A percentile compares a stretch with the other conserved stretches of the same genome.
These are phyloP conservation scores for Mustela nigripes DNA, from an alignment of 2,113 vertebrate species.

Conservation along the genomic window DNA sequence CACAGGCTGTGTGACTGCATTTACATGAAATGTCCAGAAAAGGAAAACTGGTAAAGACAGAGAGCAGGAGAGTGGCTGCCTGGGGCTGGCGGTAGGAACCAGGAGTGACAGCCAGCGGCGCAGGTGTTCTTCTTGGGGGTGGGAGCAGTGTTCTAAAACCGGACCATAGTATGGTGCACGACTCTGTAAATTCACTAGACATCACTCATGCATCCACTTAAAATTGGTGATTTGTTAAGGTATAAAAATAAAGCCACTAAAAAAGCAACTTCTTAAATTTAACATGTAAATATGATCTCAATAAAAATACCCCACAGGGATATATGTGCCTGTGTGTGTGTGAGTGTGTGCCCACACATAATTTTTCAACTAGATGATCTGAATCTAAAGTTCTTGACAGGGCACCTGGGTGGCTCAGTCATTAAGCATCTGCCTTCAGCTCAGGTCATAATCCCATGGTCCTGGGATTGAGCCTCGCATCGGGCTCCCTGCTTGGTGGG, in stretches of 20 bases:
- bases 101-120: not conserved
- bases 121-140: not conserved
- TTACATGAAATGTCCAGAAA: not conserved
- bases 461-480: too few relatives aligned
- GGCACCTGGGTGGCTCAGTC: too few relatives aligned
- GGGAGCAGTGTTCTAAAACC: not conserved
- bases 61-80: not conserved
- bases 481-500: too few relatives aligned
- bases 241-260: not conserved
- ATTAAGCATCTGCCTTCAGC: too few relatives aligned
- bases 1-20: not conserved
- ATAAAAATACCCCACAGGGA: not conserved
- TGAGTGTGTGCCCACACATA: not conserved
- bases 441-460: too few relatives aligned
- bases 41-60: not conserved
- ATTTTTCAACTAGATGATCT: not conserved
- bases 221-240: not conserved
- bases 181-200: not conserved
- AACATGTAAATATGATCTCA: not conserved
- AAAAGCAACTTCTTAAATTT: not conserved
- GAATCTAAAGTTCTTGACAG: not conserved
- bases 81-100: too few relatives aligned
- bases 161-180: not conserved
- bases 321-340: not conserved
- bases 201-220: not conserved